A percentile compares a stretch with the other conserved stretches of the same genome.
Conservation (phyloP, 2,113 vertebrate genomes). For the Heterotis niloticus region DNA sequence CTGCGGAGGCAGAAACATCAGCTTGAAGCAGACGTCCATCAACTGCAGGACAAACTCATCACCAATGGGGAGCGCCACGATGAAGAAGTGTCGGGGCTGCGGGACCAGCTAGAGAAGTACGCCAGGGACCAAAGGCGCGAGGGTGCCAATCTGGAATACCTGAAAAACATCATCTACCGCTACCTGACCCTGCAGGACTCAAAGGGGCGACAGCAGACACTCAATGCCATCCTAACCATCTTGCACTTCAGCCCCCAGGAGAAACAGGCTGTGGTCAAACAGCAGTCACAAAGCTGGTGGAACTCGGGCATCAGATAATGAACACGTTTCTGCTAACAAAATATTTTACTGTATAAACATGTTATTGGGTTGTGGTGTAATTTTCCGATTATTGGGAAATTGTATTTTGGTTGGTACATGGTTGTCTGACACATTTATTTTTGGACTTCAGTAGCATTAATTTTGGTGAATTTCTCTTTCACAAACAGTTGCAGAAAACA, state of each 20-base stretch:
- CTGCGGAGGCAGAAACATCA: constrained; percentile 76
- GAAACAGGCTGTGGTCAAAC: constrained; percentile 65
- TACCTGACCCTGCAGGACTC: constrained; percentile 82
- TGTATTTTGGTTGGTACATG: neutral
- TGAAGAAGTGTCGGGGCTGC: constrained; percentile 63
- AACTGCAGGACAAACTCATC: constrained; percentile 67
- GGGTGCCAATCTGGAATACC: constrained; percentile 91
- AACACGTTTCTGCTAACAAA: neutral
- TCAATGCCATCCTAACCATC: constrained; percentile 84
- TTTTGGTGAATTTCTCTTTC: neutral
- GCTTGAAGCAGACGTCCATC: constrained; percentile 74
- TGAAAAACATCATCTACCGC: constrained; percentile 86
- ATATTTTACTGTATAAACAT: neutral
- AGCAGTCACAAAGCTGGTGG: constrained; percentile 71
- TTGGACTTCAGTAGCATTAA: neutral
- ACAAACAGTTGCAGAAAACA: neutral
- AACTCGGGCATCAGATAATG: constrained; percentile 62
- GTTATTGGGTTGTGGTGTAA: no score
- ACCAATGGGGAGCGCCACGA: constrained; percentile 66
- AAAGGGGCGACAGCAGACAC: constrained; percentile 83
- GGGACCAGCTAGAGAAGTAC: constrained; percentile 66
- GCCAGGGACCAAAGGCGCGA: constrained; percentile 76
- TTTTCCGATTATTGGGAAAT: neutral
- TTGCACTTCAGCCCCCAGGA: constrained; percentile 93
- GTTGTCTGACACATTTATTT: neutral